phyloP scores from a whole-genome alignment of 2,113 vertebrate species.

The Malaclemys terrapin region DNA sequence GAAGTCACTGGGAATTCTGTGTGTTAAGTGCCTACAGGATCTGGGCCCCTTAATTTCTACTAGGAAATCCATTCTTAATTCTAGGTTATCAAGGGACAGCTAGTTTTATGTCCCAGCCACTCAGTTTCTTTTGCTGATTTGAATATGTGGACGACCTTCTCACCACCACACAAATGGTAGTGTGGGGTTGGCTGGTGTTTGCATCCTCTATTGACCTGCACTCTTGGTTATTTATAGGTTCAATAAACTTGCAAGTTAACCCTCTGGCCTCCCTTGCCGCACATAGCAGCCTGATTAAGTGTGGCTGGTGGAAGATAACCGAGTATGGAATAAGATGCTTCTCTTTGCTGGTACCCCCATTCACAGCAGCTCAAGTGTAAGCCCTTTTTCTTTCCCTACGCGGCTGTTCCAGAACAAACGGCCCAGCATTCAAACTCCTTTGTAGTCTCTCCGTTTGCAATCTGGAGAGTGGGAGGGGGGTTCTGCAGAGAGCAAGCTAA shows the following conservation, averaged over 20 bases:
- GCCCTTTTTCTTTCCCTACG: background rate
- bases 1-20: background rate
- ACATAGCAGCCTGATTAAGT: background rate
- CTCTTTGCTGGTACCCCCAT: background rate
- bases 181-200: background rate
- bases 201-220: background rate
- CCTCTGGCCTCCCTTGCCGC: background rate
- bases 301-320: background rate
- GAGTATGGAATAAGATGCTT: background rate
- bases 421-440: background rate
- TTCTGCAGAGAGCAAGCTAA: background rate
- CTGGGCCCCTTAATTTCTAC: background rate
- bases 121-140: background rate
- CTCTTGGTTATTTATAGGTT: background rate
- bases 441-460: background rate
- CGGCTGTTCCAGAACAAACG: background rate
- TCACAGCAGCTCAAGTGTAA: background rate
- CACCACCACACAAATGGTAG: background rate
- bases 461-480: background rate
- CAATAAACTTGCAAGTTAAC: background rate
- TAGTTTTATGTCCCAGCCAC: background rate
- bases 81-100: background rate
- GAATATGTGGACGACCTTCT: background rate
- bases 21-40: background rate
- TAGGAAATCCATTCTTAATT: background rate